phyloP scores from a whole-genome alignment of 2,113 vertebrate genomes.

The Clarias gariepinus region DNA sequence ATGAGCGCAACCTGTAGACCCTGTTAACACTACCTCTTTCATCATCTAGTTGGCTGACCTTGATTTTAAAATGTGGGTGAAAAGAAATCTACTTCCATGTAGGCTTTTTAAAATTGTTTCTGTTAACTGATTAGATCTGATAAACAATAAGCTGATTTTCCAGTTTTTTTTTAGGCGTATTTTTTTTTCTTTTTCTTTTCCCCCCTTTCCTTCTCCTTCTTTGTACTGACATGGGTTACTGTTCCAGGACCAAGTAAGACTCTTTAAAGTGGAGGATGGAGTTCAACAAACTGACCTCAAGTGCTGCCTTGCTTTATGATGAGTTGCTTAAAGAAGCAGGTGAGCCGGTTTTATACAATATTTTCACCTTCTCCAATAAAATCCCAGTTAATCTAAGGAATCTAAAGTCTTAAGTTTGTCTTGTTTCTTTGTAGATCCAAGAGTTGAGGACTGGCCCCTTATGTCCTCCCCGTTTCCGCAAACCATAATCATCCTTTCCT shows the following conservation, averaged over 20 bases:
- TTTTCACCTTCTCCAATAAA: not conserved
- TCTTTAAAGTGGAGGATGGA: slow-evolving; percentile 69
- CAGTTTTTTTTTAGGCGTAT: not conserved
- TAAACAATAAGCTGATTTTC: not conserved
- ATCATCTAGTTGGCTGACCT: not conserved
- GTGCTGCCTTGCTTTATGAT: slow-evolving; percentile 78
- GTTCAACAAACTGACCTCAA: slow-evolving; percentile 77
- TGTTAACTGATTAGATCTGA: not conserved
- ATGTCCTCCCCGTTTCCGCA: slow-evolving; percentile 86
- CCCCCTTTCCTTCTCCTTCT: no score
- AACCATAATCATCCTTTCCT: slow-evolving; percentile 76
- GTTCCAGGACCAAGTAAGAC: not conserved
- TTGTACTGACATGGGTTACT: not conserved
- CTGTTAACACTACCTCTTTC: not conserved
- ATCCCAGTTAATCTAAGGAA: not conserved
- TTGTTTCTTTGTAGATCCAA: slow-evolving; percentile 72
- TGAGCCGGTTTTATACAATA: slow-evolving; percentile 58
- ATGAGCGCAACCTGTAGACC: not conserved
- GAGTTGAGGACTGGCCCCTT: slow-evolving; percentile 79
- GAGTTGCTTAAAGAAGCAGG: slow-evolving; percentile 83
- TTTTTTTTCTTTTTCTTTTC: no score
- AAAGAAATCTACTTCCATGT: not conserved
- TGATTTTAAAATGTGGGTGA: not conserved
- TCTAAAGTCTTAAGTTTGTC: not conserved
- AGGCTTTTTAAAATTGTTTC: not conserved